Evolutionary conservation across 2,113 vertebrate genomes (phyloP).

Genomic region (Cynocephalus volans): DNA sequence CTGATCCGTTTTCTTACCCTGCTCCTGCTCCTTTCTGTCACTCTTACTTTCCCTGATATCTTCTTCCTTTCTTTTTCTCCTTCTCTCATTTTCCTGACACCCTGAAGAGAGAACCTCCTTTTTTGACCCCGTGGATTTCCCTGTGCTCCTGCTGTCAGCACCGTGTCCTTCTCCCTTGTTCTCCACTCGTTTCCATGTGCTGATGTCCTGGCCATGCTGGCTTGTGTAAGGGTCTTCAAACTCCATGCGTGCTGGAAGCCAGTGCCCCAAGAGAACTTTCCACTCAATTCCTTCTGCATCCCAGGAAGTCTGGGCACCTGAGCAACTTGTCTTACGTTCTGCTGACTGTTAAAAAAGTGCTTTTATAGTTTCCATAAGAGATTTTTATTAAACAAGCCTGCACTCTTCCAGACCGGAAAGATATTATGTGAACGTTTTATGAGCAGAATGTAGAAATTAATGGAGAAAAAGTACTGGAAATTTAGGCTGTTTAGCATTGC

Average conservation of each 20-base stretch:
- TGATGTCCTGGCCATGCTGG: background rate
- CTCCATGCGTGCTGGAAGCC: background rate
- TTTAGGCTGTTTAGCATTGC: background rate
- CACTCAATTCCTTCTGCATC: background rate
- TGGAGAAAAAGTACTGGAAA: background rate
- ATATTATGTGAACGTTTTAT: background rate
- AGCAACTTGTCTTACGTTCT: background rate
- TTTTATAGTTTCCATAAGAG: background rate
- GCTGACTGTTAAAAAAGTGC: background rate
- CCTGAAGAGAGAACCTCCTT: rapidly evolving
- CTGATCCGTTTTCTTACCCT: rapidly evolving
- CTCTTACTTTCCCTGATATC: rapidly evolving
- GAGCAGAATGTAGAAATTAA: constrained; percentile 9
- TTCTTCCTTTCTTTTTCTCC: background rate
- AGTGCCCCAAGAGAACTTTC: background rate
- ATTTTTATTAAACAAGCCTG: background rate
- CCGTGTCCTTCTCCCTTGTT: rapidly evolving
- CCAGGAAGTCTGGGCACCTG: rapidly evolving
- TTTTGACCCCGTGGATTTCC: rapidly evolving
- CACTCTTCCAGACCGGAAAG: background rate
- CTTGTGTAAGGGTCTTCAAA: background rate
- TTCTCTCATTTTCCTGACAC: rapidly evolving
- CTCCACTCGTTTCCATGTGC: background rate
- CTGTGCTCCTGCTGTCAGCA: background rate
- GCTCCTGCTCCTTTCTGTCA: rapidly evolving